Evolutionary conservation across 1,140 invertebrate species (phyloP).

Genomic region (Oryctes rhinoceros): DNA sequence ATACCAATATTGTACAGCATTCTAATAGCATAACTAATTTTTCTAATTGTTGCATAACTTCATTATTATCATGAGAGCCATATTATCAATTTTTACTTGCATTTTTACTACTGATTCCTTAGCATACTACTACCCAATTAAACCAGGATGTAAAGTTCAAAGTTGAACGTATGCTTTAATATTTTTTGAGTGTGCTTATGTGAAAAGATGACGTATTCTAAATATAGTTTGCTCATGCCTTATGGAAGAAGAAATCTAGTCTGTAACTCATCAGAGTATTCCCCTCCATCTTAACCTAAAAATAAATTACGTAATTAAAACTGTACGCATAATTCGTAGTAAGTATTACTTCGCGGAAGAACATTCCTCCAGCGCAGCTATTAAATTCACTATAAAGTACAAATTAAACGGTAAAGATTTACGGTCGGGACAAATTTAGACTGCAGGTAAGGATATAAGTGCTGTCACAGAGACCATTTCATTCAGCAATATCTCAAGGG

Average conservation of each 20-base stretch:
- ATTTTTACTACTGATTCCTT: too few relatives aligned
- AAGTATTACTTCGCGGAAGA: neutral
- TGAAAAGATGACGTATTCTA: too few relatives aligned
- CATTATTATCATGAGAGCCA: too few relatives aligned
- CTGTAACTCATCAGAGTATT: neutral
- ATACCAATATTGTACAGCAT: too few relatives aligned
- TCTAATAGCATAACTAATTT: too few relatives aligned
- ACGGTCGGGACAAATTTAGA: constrained; percentile 20
- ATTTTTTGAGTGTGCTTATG: too few relatives aligned
- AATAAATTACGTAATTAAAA: constrained; percentile 9
- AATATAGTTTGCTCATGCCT: too few relatives aligned
- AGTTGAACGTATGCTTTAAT: too few relatives aligned
- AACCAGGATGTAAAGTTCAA: too few relatives aligned
- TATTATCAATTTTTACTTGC: too few relatives aligned
- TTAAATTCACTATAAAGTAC: constrained; percentile 2
- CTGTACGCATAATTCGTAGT: neutral
- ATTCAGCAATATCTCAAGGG: constrained; percentile 21
- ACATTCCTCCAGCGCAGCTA: neutral
- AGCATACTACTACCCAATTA: too few relatives aligned
- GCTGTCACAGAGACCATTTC: neutral
- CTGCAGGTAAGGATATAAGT: neutral
- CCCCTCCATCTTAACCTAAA: neutral
- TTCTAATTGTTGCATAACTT: too few relatives aligned
- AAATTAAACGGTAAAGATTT: constrained; percentile 7
- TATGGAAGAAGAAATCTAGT: neutral